These are phyloP conservation scores for Prorops nasuta DNA, from an alignment of 1,140 invertebrate species.

Conservation along the genomic window DNA sequence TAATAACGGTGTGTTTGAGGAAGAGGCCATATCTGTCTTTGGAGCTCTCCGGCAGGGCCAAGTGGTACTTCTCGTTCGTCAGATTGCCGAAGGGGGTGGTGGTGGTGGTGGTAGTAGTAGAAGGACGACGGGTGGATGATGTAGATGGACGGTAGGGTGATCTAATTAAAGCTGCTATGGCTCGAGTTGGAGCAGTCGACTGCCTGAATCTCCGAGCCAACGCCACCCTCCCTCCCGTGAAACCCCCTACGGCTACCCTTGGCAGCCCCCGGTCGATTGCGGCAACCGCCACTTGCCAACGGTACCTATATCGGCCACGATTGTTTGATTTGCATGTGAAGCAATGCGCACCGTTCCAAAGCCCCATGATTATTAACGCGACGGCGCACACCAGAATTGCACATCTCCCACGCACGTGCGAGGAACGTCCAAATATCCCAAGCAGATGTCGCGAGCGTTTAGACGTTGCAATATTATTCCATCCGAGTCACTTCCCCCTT, in stretches of 20 bases:
- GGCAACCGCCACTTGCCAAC: not conserved
- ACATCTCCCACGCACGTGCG: too few relatives aligned
- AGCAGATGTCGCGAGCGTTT: too few relatives aligned
- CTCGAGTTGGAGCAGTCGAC: not conserved
- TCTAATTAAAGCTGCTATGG: slow-evolving; percentile 8
- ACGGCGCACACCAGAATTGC: not conserved
- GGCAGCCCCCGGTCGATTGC: not conserved
- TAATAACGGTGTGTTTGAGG: too few relatives aligned
- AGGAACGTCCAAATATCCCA: too few relatives aligned
- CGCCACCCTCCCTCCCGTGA: not conserved
- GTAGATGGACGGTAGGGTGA: not conserved
- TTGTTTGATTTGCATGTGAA: slow-evolving; percentile 9
- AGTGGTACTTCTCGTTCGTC: too few relatives aligned
- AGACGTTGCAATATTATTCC: too few relatives aligned
- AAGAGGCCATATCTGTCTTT: too few relatives aligned
- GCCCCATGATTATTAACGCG: slow-evolving; percentile 8
- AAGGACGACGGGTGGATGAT: too few relatives aligned
- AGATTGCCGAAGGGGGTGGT: too few relatives aligned
- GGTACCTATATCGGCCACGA: slow-evolving; percentile 2
- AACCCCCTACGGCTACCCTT: not conserved
- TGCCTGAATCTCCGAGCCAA: not conserved
- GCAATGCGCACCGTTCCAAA: slow-evolving; percentile 5
- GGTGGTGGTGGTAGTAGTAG: too few relatives aligned
- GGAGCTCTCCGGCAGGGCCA: too few relatives aligned
- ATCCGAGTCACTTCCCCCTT: too few relatives aligned